Percentiles rank a stretch among this genome's conserved stretches.
Evolutionary conservation across 2,113 vertebrate genomes (phyloP).

Genomic region (Cinclus cinclus): DNA sequence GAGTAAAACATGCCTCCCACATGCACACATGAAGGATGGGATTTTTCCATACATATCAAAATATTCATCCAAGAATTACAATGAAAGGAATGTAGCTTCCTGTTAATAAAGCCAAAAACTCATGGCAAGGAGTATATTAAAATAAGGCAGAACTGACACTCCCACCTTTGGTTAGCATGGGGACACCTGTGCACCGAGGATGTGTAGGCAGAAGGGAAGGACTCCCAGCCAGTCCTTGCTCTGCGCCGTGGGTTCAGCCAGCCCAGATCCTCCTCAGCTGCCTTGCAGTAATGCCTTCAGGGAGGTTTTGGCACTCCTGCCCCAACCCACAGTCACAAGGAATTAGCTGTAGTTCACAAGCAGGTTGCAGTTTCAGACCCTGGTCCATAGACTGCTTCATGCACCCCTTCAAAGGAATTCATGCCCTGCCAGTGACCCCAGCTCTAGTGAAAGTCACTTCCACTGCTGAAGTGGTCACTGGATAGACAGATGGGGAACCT

Average conservation of each 20-base stretch:
- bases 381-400: neutral
- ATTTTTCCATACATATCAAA: neutral
- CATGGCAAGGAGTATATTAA: neutral
- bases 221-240: neutral
- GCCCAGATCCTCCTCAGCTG: neutral
- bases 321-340: rapidly evolving
- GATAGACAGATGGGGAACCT: rapidly evolving
- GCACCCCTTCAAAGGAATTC: neutral
- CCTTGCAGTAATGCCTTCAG: neutral
- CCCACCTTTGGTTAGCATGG: neutral
- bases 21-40: neutral
- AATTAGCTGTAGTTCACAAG: neutral
- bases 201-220: neutral
- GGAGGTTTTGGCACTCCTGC: neutral
- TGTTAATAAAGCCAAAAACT: neutral
- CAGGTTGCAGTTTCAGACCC: neutral
- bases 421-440: neutral
- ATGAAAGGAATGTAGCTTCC: constrained; percentile 43
- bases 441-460: neutral
- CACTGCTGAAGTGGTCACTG: neutral
- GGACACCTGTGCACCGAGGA: neutral
- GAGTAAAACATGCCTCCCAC: constrained; percentile 15
- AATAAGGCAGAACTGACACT: neutral
- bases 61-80: constrained; percentile 19
- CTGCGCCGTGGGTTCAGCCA: neutral